Base-by-base conservation (phyloP, 2,888 invertebrate species). In the Vannuccia rotundouncinata region DNA sequence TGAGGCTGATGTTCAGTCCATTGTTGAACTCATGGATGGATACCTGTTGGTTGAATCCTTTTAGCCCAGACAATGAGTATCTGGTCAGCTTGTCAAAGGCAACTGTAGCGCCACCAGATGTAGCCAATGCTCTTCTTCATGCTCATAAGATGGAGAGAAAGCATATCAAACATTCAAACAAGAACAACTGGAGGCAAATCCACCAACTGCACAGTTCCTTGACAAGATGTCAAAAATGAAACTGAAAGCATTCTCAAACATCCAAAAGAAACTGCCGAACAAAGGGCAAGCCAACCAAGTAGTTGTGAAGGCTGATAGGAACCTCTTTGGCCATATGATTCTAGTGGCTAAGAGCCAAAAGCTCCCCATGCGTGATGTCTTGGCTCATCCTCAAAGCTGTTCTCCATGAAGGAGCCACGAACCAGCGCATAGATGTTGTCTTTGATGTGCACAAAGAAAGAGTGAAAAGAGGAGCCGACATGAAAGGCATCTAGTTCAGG, bases 401-500 rank as follows among this genome's bases (percentile, higher is more conserved):
- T 66, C 66, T 66, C 66, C 66, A 66, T 22, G 66, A 66, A 66
- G 27, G 80, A n/a, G 17, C 22, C n/a, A 5, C 5, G 13, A 80
- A 81, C 75, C n/a, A 79, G 27, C 75, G 82, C 74, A 81, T 82
- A 45, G 82, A 82, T 78, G 77, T 82, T 31, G 81, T 82, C 13
- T 83, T 83, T 73, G 82, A 83, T 66, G 75, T 74, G 1, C 82
- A 83, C 78, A 77, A 29, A 30, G 82, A 83, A 80, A 31, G 81
- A 31, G 29, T 27, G 17, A 30, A 31, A n/a, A 45, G 82, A 81
- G 80, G 80, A 76, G 28, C 22, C 13, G 76, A 59, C 79, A 17
- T 66, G 66, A 66, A 17, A 66, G 66, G 66, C 66, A 75, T 75
- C 31, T 29, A 75, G 75, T 29, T 75, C 75, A 75, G 75, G n/a